Percentiles rank a stretch among this genome's conserved stretches.
Evolutionary conservation across 2,888 invertebrate genomes (phyloP).

Genomic region (Diachrysia chrysitis): DNA sequence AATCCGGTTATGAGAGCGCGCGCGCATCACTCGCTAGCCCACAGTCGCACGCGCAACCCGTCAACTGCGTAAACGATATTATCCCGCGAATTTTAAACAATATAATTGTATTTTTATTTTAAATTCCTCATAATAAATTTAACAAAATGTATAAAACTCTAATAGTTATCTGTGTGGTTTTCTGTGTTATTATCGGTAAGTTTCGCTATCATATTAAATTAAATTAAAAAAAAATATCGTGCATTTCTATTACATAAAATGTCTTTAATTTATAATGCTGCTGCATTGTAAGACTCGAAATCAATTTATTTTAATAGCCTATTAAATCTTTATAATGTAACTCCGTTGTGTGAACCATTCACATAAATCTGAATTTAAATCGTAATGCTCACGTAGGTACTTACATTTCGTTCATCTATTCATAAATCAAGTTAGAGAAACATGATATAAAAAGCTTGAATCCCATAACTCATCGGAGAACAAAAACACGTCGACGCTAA

Average conservation of each 20-base stretch:
- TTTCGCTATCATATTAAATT: conserved; percentile 40
- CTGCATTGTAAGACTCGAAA: conserved; percentile 20
- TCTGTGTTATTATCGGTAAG: conserved; percentile 82
- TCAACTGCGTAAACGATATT: conserved; percentile 44
- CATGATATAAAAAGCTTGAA: conserved; percentile 26
- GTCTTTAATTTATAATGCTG: neutral
- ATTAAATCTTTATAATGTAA: conserved; percentile 22
- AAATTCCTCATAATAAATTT: conserved; percentile 12
- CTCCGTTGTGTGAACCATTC: conserved; percentile 20
- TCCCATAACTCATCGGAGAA: conserved; percentile 40
- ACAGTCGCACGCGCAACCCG: conserved; percentile 74
- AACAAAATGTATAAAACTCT: conserved; percentile 79
- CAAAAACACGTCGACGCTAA: conserved; percentile 55
- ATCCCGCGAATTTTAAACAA: conserved; percentile 54
- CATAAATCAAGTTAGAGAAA: conserved; percentile 17
- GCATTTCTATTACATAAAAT: neutral
- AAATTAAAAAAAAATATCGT: neutral
- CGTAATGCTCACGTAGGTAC: conserved; percentile 13
- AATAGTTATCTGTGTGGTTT: conserved; percentile 78
- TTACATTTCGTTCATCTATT: conserved; percentile 25
- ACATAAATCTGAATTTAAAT: conserved; percentile 41
- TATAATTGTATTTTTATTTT: conserved; percentile 42
- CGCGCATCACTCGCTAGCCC: conserved; percentile 80
- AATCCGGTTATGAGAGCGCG: conserved; percentile 77
- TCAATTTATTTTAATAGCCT: conserved; percentile 38